Evolutionary conservation across 1,140 invertebrate genomes (phyloP).

Genomic region (Drosophila nigrodunni): DNA sequence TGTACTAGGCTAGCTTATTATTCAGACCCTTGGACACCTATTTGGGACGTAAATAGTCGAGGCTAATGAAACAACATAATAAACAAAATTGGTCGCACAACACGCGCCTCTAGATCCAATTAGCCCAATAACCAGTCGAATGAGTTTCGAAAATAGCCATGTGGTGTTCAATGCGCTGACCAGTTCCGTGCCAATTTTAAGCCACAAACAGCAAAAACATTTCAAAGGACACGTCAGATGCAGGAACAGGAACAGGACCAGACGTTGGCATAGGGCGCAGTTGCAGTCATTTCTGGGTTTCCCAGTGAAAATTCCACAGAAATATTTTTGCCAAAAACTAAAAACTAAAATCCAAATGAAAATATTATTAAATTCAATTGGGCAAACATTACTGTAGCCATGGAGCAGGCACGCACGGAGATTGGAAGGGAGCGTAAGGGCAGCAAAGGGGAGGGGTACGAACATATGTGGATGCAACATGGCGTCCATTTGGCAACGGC

Average conservation of each 20-base stretch:
- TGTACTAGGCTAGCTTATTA: constrained; percentile 4
- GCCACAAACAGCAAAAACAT: constrained; percentile 74
- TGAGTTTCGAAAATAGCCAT: constrained; percentile 11
- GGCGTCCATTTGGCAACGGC: constrained; percentile 80
- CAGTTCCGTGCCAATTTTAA: constrained; percentile 56
- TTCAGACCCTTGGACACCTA: not conserved
- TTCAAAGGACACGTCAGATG: constrained; percentile 59
- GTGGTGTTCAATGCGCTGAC: constrained; percentile 41
- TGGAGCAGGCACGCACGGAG: constrained; percentile 34
- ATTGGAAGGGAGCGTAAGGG: not conserved
- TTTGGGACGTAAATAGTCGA: constrained; percentile 3
- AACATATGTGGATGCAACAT: constrained; percentile 80
- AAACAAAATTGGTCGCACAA: constrained; percentile 65
- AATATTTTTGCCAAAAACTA: constrained; percentile 62
- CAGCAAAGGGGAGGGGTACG: not conserved
- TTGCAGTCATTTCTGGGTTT: constrained; percentile 9
- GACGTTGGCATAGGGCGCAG: constrained; percentile 16
- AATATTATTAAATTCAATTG: constrained; percentile 83
- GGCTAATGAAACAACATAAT: constrained; percentile 54
- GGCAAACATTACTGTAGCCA: constrained; percentile 79
- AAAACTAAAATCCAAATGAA: constrained; percentile 82
- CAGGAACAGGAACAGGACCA: constrained; percentile 23
- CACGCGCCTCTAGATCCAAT: constrained; percentile 55
- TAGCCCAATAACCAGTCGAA: constrained; percentile 44
- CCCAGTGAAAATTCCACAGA: constrained; percentile 57